Conservation (phyloP, 53 echinoderm and acorn worm species). For the Henricia sp. region DNA sequence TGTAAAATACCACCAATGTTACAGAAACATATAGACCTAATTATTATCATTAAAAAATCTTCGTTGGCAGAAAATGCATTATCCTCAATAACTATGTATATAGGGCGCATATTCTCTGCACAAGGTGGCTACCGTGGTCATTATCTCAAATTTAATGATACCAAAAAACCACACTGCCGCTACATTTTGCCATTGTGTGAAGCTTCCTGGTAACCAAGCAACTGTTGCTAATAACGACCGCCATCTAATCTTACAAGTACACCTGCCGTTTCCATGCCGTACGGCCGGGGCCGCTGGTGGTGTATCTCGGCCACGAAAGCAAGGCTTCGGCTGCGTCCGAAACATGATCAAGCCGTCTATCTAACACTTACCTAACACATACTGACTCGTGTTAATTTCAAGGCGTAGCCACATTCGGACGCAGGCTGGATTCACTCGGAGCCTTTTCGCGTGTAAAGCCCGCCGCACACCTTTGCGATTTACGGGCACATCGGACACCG, state of each 20-base stretch:
- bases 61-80: background rate
- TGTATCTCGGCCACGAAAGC: too few relatives aligned
- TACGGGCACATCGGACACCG: too few relatives aligned
- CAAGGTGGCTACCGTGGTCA: background rate
- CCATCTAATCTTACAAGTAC: background rate
- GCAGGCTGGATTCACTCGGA: too few relatives aligned
- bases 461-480: too few relatives aligned
- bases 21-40: background rate
- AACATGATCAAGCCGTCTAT: too few relatives aligned
- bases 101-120: conserved; percentile 3
- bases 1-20: background rate
- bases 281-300: too few relatives aligned
- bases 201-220: background rate
- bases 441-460: too few relatives aligned
- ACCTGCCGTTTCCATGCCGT: too few relatives aligned
- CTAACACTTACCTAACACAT: too few relatives aligned
- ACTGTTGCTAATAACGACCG: background rate
- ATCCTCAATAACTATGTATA: background rate
- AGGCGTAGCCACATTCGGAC: too few relatives aligned
- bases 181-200: background rate
- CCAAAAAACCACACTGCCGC: background rate
- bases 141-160: background rate
- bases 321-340: too few relatives aligned
- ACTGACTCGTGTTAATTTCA: too few relatives aligned
- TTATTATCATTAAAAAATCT: background rate